These are phyloP conservation scores for Bungarus multicinctus DNA, from an alignment of 2,113 vertebrate species.

Conservation along the genomic window DNA sequence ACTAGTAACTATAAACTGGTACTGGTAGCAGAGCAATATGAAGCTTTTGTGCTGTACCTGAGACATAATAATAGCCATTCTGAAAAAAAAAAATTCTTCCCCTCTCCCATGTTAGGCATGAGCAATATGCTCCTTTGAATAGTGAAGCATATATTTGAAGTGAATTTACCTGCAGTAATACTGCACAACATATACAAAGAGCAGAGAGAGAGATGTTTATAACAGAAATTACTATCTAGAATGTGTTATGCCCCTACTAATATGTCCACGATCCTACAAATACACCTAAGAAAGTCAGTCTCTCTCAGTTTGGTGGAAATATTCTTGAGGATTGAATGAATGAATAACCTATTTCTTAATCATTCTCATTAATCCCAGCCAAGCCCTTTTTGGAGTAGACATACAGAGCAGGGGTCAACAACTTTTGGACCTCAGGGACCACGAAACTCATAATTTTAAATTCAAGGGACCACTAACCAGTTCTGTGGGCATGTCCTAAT, in stretches of 20 bases:
- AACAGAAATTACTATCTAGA: background rate
- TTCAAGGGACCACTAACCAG: too few species aligned
- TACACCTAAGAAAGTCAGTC: background rate
- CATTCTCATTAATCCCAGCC: background rate
- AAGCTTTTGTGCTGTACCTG: background rate
- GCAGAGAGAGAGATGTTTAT: background rate
- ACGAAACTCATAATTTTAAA: too few species aligned
- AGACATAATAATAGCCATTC: background rate
- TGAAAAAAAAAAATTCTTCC: background rate
- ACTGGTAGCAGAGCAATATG: too few species aligned
- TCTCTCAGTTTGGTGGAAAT: background rate
- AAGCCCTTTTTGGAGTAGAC: background rate
- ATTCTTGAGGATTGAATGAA: background rate
- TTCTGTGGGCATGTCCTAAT: too few species aligned
- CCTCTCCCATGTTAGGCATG: background rate
- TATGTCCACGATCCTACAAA: background rate
- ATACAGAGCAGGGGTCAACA: too few species aligned
- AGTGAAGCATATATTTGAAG: background rate
- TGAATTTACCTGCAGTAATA: background rate
- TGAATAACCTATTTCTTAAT: background rate
- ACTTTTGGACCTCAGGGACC: too few species aligned
- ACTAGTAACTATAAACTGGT: background rate
- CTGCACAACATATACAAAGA: background rate
- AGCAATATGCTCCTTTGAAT: background rate
- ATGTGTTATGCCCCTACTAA: background rate